These are phyloP conservation scores for Triplophysa rosa DNA, from an alignment of 2,113 vertebrate species.

Conservation along the genomic window DNA sequence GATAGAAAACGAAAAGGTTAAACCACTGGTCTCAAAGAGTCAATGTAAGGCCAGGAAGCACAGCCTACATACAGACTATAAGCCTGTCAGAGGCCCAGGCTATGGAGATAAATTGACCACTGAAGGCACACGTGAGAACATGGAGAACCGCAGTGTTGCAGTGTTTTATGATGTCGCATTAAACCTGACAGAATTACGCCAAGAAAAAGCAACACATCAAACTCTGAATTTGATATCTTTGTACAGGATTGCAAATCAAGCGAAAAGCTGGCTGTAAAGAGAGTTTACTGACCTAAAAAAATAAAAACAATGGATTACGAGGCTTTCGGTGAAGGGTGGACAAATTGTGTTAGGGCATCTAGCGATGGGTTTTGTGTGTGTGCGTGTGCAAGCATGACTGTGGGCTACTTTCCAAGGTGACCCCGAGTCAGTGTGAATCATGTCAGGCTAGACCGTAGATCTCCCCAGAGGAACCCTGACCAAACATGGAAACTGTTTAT, in stretches of 20 bases:
- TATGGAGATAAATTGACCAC: slow-evolving; percentile 33
- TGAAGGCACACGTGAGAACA: slow-evolving; percentile 15
- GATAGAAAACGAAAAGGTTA: slow-evolving; percentile 24
- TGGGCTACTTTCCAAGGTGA: slow-evolving; percentile 82
- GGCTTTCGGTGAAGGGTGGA: slow-evolving; percentile 17
- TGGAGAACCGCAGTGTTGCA: neutral
- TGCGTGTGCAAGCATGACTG: slow-evolving; percentile 52
- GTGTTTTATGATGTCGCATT: slow-evolving; percentile 15
- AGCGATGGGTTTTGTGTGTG: slow-evolving; percentile 12
- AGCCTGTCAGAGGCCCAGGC: neutral
- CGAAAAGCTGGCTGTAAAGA: slow-evolving; percentile 18
- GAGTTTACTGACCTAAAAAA: neutral
- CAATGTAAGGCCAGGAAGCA: slow-evolving; percentile 14
- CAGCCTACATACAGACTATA: slow-evolving; percentile 4
- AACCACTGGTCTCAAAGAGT: neutral
- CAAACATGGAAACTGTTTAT: slow-evolving; percentile 66
- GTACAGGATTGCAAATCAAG: slow-evolving; percentile 29
- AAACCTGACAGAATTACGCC: slow-evolving; percentile 39
- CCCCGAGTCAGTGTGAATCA: slow-evolving; percentile 81
- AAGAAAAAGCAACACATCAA: slow-evolving; percentile 30
- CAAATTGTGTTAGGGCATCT: slow-evolving; percentile 9
- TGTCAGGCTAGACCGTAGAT: slow-evolving; percentile 72
- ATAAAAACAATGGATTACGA: slow-evolving; percentile 1
- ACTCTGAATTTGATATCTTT: slow-evolving; percentile 10
- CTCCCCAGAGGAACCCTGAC: slow-evolving; percentile 74